Evolutionary conservation across 1,140 invertebrate genomes (phyloP), one percentile per base, ranked within the genome.

Genomic region (Drosophila saltans): DNA sequence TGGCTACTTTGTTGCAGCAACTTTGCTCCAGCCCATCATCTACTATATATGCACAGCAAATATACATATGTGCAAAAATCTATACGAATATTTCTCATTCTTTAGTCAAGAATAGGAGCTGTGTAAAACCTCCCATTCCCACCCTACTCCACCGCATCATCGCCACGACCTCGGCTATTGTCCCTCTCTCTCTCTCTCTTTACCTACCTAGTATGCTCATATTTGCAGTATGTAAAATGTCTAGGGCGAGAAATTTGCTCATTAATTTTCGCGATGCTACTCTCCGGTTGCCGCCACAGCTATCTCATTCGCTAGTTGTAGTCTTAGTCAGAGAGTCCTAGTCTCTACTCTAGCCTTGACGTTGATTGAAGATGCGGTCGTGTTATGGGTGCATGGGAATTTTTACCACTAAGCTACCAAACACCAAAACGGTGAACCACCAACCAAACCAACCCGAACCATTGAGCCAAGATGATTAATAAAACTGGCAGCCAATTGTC

Each of bases 351-450:
- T 28, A 64, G 45, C 69, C 58, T 69, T 88, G 84, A 89, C 84
- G 78, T 84, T 89, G 84, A 89, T 89, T 89, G 84, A 89, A 89
- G 85, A 89, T 83, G 80, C 73, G 80, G 75, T 80, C 84, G 84
- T 75, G 81, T 85, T 86, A 72, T 85, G 75, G 70, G 43, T 78
- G 67, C 83, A 75, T 86, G 83, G 83, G 83, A 86, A 86, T 66
- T 52, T 63, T 7, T 43, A 33, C 24, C 60, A 41, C 60, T 21
- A 39, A 28, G 11, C 36, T 24, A 40, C 33, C 57, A 8, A 59
- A 16, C 21, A 24, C 45, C 21, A 30, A 39, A 36, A 36, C 6
- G 6, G 33, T 36, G 33, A 21, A 30, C 68, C 30, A 28, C n/a
- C 36, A 30, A 21, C 28, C 59, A 5, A 11, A 30, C 68, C 30